Evolutionary conservation across 2,888 invertebrate species (phyloP).

Genomic region (Gandaritis pyraliata): DNA sequence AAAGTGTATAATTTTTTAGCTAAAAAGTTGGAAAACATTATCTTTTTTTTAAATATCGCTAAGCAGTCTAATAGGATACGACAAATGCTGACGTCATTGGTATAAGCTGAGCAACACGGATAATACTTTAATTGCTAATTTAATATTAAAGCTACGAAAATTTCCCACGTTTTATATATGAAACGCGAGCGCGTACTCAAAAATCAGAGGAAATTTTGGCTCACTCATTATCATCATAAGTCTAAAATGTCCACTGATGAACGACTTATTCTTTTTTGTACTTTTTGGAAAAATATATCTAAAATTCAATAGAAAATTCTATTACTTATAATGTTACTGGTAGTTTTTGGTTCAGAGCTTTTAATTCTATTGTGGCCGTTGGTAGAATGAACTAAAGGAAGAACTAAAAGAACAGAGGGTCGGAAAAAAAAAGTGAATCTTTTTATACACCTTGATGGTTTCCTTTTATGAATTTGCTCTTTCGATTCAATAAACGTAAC

Average conservation of each 20-base stretch:
- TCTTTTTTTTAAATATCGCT: not conserved
- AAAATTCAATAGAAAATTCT: too few relatives aligned
- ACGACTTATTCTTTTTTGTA: not conserved
- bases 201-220: not conserved
- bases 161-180: slow-evolving; percentile 4
- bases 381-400: not conserved
- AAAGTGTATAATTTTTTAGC: too few relatives aligned
- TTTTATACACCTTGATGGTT: not conserved
- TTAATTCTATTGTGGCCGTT: not conserved
- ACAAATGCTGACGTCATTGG: not conserved
- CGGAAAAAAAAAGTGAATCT: slow-evolving; percentile 3
- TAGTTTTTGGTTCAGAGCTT: not conserved
- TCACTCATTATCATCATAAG: not conserved
- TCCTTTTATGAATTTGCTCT: not conserved
- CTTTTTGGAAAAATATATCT: too few relatives aligned
- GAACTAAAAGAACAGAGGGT: not conserved
- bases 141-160: slow-evolving; percentile 46
- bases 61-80: not conserved
- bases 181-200: not conserved
- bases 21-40: too few relatives aligned
- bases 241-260: not conserved
- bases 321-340: not conserved
- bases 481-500: not conserved
- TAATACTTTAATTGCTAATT: slow-evolving; percentile 34
- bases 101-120: not conserved